Conservation (phyloP, 1,140 invertebrate genomes). For the Mya arenaria region DNA sequence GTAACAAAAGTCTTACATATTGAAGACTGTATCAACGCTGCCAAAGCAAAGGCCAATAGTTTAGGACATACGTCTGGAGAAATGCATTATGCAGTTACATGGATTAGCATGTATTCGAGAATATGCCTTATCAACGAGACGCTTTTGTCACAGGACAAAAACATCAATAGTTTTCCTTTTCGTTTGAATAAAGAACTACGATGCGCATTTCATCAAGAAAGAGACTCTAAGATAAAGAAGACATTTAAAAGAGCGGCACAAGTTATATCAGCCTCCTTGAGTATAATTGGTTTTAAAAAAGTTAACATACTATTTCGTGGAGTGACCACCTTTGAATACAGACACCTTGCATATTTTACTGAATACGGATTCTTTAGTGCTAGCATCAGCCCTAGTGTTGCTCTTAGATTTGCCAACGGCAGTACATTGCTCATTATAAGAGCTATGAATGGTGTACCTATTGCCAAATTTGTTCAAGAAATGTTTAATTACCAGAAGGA, state of each 20-base stretch:
- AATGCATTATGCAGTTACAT: neutral
- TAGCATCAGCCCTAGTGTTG: neutral
- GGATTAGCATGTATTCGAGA: constrained; percentile 3
- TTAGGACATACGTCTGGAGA: no score
- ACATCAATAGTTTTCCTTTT: neutral
- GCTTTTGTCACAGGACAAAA: neutral
- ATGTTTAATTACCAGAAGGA: neutral
- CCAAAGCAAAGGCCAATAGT: no score
- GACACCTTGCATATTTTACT: neutral
- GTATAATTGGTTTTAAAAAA: neutral
- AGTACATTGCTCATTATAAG: neutral
- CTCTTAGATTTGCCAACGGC: neutral
- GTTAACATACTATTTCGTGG: neutral
- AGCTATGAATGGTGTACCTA: neutral
- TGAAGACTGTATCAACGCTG: no score
- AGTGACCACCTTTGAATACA: neutral
- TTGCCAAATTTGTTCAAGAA: neutral
- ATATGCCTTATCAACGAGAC: neutral
- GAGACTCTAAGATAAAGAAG: neutral
- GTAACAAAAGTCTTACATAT: no score
- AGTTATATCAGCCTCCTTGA: neutral
- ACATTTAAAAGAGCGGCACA: neutral
- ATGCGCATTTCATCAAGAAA: neutral
- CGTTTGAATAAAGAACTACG: neutral
- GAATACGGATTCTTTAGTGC: neutral